Evolutionary conservation across 64 coral and sea anemone species (phyloP).

Genomic region (Catalaphyllia jardinei): DNA sequence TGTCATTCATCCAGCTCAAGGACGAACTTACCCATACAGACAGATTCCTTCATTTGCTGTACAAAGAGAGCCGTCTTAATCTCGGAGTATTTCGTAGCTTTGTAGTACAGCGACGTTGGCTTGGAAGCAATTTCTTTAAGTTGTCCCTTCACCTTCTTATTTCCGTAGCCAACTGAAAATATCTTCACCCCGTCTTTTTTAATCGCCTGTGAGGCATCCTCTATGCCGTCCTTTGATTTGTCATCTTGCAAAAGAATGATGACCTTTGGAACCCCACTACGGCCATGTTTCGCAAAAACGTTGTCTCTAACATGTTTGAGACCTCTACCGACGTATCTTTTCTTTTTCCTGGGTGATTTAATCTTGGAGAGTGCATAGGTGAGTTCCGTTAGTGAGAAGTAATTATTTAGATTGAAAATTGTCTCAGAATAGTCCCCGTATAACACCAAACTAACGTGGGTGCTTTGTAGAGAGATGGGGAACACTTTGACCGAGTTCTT

Average conservation of each 20-base stretch:
- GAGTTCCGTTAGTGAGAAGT: neutral
- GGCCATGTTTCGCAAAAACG: neutral
- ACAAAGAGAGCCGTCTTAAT: neutral
- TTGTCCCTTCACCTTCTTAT: neutral
- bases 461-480: neutral
- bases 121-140: neutral
- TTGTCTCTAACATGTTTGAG: neutral
- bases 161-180: neutral
- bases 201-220: neutral
- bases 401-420: neutral
- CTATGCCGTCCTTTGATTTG: neutral
- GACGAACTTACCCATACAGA: neutral
- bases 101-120: neutral
- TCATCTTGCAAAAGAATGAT: neutral
- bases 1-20: too few relatives aligned
- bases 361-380: neutral
- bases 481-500: neutral
- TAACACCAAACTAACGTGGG: neutral
- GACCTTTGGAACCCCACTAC: neutral
- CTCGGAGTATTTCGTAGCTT: neutral
- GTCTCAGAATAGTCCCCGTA: constrained; percentile 1
- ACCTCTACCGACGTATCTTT: neutral
- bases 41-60: neutral
- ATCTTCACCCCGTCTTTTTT: neutral
- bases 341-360: neutral